Evolutionary conservation across 1,140 invertebrate species (phyloP), one percentile per base, ranked within the genome.

Genomic region (Hylyphantes graminicola): DNA sequence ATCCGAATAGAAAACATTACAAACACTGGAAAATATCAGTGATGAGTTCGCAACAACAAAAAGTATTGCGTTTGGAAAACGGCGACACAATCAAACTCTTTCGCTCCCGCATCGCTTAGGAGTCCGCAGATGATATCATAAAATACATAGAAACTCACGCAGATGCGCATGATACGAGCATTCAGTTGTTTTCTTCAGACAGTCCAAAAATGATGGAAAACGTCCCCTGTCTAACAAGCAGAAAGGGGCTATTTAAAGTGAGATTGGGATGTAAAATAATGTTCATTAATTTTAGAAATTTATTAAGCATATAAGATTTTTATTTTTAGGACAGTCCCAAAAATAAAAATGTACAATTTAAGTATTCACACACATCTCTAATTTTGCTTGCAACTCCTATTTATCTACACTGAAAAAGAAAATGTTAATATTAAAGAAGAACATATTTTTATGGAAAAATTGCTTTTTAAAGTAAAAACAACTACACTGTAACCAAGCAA

Each of bases 11-110:
- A 68, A 67, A 70, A 80, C 35, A 48, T 78, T 65, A 50, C 68
- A 81, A 73, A 50, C 21, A 61, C 35, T 55, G 50, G 67, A 12
- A 73, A 63, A 68, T 81, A 81, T 81, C 79, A 61, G 67, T 81
- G 79, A 81, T 81, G 79, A 81, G 79, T 81, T 81, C 73, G 55
- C 50, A 51, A 61, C 15, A 64, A 57, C 4, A 3, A 11, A 51
- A 54, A n/a, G 35, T 65, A 55, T 50, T 81, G 57, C 55, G 17
- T 80, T 53, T 59, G 65, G 17, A 73, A 81, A 17, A 21, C 17
- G 19, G 67, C 19, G 67, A 78, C 15, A 73, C 13, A 81, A 81
- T 81, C 79, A 81, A 55, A 67, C 57, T 51, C 61, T 63, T 73
- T 73, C 51, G 59, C 15, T 63, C 53, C 53, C 11, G 9, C 11